Conservation (phyloP, 2,113 vertebrate species). For the Synodontis membranacea region DNA sequence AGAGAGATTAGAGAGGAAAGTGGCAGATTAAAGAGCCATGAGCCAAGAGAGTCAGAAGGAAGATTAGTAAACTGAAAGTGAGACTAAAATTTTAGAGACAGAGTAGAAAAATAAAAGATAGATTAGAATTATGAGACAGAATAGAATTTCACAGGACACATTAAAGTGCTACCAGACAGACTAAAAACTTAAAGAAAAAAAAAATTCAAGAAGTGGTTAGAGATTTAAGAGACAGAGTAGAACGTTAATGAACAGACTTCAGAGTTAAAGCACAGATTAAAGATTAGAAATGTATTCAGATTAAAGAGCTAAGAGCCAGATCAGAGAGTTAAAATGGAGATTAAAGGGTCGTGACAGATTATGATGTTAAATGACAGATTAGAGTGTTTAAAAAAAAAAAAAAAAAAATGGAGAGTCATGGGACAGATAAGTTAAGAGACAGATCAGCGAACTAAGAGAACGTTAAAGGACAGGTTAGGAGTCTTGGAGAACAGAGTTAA, state of each 20-base stretch:
- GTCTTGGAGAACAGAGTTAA: not conserved
- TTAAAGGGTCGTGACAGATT: not conserved
- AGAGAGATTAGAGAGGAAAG: not conserved
- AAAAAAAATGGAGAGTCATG: not conserved
- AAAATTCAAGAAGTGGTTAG: not conserved
- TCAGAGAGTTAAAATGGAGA: not conserved
- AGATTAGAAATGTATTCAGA: not conserved
- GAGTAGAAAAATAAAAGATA: not conserved
- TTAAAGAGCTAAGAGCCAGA: not conserved
- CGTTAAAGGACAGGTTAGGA: not conserved
- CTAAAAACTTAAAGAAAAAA: not conserved
- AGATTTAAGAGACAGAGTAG: not conserved
- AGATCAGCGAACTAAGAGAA: not conserved
- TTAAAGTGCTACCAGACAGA: not conserved
- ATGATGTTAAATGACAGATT: not conserved
- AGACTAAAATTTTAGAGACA: not conserved
- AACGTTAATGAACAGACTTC: not conserved
- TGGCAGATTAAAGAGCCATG: not conserved
- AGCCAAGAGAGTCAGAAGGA: not conserved
- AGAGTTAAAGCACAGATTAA: not conserved
- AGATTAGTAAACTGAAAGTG: not conserved
- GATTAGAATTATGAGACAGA: not conserved
- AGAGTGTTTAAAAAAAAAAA: not conserved
- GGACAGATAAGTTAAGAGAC: not conserved
- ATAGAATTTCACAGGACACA: not conserved